A percentile compares a stretch with the other conserved stretches of the same genome.
Conservation (phyloP, 2,888 invertebrate genomes). For the Flabesymbios commensalis region DNA sequence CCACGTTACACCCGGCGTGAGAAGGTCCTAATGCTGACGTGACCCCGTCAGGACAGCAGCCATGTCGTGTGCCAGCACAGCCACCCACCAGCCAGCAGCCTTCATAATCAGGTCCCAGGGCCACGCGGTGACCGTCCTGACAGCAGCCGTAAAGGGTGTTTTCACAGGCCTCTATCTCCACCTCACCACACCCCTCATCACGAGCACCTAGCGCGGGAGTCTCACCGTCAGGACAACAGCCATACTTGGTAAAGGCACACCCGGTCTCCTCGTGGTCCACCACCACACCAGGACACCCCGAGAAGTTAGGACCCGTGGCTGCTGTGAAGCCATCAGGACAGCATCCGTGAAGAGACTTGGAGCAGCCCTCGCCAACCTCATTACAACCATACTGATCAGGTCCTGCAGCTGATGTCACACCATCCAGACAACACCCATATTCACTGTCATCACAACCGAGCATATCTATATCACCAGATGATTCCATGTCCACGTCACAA, state of each 20-base stretch:
- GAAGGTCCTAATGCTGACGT: slow-evolving; percentile 73
- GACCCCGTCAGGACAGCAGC: slow-evolving; percentile 89
- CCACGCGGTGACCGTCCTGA: slow-evolving; percentile 60
- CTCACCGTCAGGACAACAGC: slow-evolving; percentile 91
- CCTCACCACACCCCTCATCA: slow-evolving; percentile 74
- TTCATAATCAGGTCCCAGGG: slow-evolving; percentile 67
- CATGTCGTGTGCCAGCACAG: slow-evolving; percentile 61
- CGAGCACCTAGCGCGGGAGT: slow-evolving; percentile 71
- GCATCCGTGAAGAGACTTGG: slow-evolving; percentile 63
- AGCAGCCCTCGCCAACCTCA: slow-evolving; percentile 11
- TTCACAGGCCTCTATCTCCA: slow-evolving; percentile 30
- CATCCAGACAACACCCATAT: slow-evolving; percentile 86
- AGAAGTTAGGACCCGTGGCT: slow-evolving; percentile 74
- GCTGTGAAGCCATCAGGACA: slow-evolving; percentile 73
- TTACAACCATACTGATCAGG: slow-evolving; percentile 70
- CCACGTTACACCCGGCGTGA: slow-evolving; percentile 78
- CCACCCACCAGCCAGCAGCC: slow-evolving; percentile 63
- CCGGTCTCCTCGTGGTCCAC: not conserved
- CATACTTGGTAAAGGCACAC: slow-evolving; percentile 61
- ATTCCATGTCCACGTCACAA: too few relatives aligned
- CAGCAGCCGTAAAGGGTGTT: slow-evolving; percentile 65
- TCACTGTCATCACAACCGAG: slow-evolving; percentile 66
- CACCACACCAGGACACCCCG: slow-evolving; percentile 37
- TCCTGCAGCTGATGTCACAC: slow-evolving; percentile 77
- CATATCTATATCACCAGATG: not conserved